Conservation (phyloP, 1,140 invertebrate species). For the Mercenaria mercenaria region DNA sequence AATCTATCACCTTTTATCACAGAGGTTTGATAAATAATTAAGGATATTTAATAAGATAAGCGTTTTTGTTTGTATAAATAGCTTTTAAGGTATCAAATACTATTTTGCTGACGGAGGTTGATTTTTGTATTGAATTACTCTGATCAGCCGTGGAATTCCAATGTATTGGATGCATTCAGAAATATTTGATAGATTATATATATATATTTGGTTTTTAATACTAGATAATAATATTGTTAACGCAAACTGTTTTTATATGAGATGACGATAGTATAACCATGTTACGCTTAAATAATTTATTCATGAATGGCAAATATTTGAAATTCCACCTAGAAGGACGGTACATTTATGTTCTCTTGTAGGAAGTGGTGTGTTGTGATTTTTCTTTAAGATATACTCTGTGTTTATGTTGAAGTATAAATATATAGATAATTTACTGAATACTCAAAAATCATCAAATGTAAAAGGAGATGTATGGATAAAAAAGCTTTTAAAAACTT, state of each 20-base stretch:
- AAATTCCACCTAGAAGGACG: neutral
- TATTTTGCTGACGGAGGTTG: conserved; percentile 13
- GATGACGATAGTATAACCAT: neutral
- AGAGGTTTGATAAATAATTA: neutral
- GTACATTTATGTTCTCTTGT: neutral
- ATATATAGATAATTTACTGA: neutral
- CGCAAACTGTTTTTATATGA: conserved; percentile 4
- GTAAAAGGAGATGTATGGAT: neutral
- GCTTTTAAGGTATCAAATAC: conserved; percentile 1
- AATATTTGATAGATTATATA: neutral
- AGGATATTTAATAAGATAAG: conserved; percentile 17
- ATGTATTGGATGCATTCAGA: neutral
- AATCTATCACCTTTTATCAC: neutral
- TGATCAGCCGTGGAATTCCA: neutral
- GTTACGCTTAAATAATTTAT: conserved; percentile 44
- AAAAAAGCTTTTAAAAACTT: neutral
- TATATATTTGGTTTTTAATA: neutral
- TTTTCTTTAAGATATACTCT: neutral
- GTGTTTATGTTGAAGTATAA: neutral
- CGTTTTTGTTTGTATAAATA: conserved; percentile 17
- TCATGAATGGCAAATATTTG: conserved; percentile 41
- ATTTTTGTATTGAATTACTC: conserved; percentile 10
- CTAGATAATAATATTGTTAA: conserved; percentile 14
- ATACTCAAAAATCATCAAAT: neutral
- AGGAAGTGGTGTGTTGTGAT: conserved; percentile 14